A percentile compares a stretch with the other conserved stretches of the same genome.
Conservation (phyloP, 2,888 invertebrate species). For the Tineola bisselliella region DNA sequence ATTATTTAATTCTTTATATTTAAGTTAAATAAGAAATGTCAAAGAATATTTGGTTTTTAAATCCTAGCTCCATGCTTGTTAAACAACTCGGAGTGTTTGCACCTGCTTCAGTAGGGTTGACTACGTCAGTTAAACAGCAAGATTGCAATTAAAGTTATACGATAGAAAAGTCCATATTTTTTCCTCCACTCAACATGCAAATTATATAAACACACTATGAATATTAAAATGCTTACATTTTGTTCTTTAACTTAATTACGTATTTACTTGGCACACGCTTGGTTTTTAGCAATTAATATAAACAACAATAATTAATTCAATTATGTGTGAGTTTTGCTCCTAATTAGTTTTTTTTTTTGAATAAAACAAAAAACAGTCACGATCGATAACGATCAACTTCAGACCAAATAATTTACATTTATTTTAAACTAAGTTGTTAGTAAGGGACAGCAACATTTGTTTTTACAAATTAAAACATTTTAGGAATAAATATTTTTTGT, state of each 20-base stretch:
- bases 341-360: not conserved
- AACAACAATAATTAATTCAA: not conserved
- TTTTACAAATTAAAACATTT: too few relatives aligned
- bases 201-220: constrained; percentile 5
- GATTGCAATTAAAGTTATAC: not conserved
- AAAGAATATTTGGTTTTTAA: not conserved
- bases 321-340: not conserved
- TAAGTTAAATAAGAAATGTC: too few relatives aligned
- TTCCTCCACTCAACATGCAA: not conserved
- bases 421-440: too few relatives aligned
- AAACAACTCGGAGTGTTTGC: not conserved
- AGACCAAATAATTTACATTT: too few relatives aligned
- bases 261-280: not conserved
- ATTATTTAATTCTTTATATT: too few relatives aligned
- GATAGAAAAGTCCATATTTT: not conserved
- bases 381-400: not conserved
- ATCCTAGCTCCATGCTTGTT: not conserved
- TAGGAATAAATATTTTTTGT: too few relatives aligned
- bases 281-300: not conserved
- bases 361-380: not conserved
- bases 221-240: not conserved
- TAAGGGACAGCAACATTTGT: too few relatives aligned
- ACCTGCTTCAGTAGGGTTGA: constrained; percentile 2
- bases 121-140: not conserved
- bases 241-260: not conserved